Conservation (phyloP, 2,113 vertebrate genomes). For the Podarcis cretensis region DNA sequence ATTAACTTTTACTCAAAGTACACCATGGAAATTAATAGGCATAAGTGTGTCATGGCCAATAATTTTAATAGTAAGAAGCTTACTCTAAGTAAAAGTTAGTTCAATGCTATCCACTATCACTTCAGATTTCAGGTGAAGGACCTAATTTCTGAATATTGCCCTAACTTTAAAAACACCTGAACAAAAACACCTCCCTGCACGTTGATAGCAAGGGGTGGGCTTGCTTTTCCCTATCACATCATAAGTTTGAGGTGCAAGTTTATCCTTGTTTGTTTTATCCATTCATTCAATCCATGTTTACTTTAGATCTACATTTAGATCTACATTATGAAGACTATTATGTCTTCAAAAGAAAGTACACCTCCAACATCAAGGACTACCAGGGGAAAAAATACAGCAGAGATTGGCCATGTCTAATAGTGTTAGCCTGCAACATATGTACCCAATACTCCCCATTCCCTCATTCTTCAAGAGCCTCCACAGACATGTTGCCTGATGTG, state of each 20-base stretch:
- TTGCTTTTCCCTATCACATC: not conserved
- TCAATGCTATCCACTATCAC: not conserved
- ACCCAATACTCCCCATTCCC: not conserved
- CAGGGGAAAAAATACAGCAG: not conserved
- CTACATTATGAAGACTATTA: not conserved
- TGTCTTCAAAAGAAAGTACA: too few species aligned
- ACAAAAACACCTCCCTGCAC: not conserved
- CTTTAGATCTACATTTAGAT: not conserved
- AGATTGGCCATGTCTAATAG: not conserved
- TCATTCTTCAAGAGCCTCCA: too few species aligned
- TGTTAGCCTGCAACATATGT: not conserved
- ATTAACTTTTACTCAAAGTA: too few species aligned
- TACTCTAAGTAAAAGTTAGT: too few species aligned
- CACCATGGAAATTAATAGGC: too few species aligned
- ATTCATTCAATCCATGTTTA: too few species aligned
- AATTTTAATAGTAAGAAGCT: too few species aligned
- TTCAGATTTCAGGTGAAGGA: not conserved
- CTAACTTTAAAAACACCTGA: not conserved
- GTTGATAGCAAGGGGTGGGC: not conserved
- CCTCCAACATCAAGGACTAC: not conserved
- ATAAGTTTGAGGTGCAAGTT: too few species aligned
- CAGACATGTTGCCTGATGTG: not conserved
- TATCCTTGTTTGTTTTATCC: too few species aligned
- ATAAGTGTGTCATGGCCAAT: too few species aligned
- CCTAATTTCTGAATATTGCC: not conserved